A percentile compares a stretch with the other conserved stretches of the same genome.
Evolutionary conservation across 1,140 invertebrate species (phyloP).

Genomic region (Lineus longissimus): DNA sequence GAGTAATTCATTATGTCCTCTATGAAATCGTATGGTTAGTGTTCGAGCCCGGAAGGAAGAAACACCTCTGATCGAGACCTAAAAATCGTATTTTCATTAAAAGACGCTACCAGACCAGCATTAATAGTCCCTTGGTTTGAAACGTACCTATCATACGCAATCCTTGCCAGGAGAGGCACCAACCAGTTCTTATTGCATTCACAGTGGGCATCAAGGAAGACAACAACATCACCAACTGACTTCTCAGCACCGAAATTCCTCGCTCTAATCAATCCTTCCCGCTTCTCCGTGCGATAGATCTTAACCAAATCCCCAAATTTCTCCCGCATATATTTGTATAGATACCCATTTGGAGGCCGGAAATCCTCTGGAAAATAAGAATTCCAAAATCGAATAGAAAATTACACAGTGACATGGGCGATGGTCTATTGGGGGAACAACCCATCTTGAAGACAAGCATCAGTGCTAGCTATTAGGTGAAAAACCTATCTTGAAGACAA

Average conservation of each 20-base stretch:
- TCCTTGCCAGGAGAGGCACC: conserved; percentile 89
- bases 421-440: no score
- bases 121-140: neutral
- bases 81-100: no score
- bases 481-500: no score
- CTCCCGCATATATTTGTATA: conserved; percentile 25
- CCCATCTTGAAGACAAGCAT: no score
- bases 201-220: conserved; percentile 91
- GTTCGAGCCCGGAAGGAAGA: no score
- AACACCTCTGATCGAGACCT: no score
- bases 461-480: no score
- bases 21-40: no score
- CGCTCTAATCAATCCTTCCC: conserved; percentile 91
- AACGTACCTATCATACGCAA: conserved; percentile 73
- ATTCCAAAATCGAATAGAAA: neutral
- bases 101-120: neutral
- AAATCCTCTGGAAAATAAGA: no score
- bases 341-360: no score
- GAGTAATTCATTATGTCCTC: no score
- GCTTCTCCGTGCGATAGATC: conserved; percentile 69
- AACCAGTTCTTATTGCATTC: conserved; percentile 87
- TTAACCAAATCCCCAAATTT: conserved; percentile 80
- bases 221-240: conserved; percentile 91
- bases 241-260: conserved; percentile 89
- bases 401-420: no score